Evolutionary conservation across 2,113 vertebrate species (phyloP), one percentile per base, ranked within the genome.

Genomic region (Paralichthys olivaceus): DNA sequence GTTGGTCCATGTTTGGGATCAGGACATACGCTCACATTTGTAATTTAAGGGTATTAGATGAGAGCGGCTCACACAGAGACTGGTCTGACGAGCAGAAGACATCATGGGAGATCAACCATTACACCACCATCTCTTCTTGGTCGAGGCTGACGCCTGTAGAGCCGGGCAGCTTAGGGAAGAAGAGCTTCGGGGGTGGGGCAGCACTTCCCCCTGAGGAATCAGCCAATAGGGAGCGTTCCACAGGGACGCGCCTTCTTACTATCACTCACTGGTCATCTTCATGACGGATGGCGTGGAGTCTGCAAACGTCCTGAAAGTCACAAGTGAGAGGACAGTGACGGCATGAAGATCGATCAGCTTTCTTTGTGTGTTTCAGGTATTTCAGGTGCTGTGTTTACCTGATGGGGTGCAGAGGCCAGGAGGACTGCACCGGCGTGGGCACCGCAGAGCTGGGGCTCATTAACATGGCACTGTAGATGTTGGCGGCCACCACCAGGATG

Each of bases 401-500:
- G 66, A 94, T 91, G 60, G 93, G 91, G 73, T 95, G 95, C 55
- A 90, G 55, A 1, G 96, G 95, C 95, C 96, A 97, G 0, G 82
- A 79, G 19, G 94, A 66, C 80, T 97, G 96, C 71, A 95, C 94
- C 5, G 97, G 97, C 1, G 97, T 98, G 14, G 95, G 93, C 75
- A 93, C 26, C 11, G 96, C 91, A 47, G 95, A 97, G 29, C 95
- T 98, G 59, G 98, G 97, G 79, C 98, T 99, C 94, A 96, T 95
- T 63, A 99, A 90, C 97, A 99, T 99, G 83, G 98, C 97, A 62
- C 97, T 98, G 76, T 99, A 99, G 92, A 99, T 98, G 90, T 99
- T 99, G 66, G 97, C 97, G 25, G 98, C 98, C 65, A 99, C 98
- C 74, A 99, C 97, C 60, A 99, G 95, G 87, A 97, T 97, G 86